Evolutionary conservation across 2,888 invertebrate species (phyloP).

Genomic region (Omphaloscelis lunosa): DNA sequence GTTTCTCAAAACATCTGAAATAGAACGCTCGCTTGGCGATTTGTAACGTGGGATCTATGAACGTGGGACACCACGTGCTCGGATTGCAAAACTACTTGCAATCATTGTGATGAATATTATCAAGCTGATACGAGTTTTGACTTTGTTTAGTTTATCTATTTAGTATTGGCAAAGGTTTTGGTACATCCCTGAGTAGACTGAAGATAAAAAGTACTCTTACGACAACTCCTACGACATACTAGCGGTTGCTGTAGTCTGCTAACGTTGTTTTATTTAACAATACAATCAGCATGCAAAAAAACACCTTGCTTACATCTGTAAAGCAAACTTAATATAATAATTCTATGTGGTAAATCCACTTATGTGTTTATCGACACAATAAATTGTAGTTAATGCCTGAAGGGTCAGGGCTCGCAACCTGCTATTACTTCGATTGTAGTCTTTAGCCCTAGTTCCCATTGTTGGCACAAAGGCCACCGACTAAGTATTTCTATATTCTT

Average conservation of each 20-base stretch:
- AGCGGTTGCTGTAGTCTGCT: too few relatives aligned
- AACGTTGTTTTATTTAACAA: neutral
- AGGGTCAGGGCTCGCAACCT: constrained; percentile 59
- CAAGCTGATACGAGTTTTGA: constrained; percentile 11
- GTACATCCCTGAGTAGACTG: neutral
- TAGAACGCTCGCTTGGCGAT: constrained; percentile 7
- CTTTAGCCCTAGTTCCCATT: constrained; percentile 55
- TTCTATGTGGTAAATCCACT: constrained; percentile 35
- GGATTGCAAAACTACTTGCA: constrained; percentile 6
- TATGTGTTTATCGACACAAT: constrained; percentile 38
- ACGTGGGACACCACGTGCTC: constrained; percentile 2
- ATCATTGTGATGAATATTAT: neutral
- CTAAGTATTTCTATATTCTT: constrained; percentile 40
- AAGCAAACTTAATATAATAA: constrained; percentile 40
- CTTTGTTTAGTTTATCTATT: constrained; percentile 13
- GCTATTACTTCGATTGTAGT: constrained; percentile 55
- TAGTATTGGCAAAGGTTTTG: neutral
- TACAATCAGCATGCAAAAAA: neutral
- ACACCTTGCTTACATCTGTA: constrained; percentile 11
- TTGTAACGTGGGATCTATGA: constrained; percentile 10
- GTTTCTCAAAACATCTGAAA: constrained; percentile 33
- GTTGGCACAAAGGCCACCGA: constrained; percentile 48
- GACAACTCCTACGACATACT: neutral
- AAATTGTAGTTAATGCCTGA: constrained; percentile 45
- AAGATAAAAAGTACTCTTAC: neutral